phyloP scores from a whole-genome alignment of 2,797 vertebrate species.

The Phataginus tricuspis region DNA sequence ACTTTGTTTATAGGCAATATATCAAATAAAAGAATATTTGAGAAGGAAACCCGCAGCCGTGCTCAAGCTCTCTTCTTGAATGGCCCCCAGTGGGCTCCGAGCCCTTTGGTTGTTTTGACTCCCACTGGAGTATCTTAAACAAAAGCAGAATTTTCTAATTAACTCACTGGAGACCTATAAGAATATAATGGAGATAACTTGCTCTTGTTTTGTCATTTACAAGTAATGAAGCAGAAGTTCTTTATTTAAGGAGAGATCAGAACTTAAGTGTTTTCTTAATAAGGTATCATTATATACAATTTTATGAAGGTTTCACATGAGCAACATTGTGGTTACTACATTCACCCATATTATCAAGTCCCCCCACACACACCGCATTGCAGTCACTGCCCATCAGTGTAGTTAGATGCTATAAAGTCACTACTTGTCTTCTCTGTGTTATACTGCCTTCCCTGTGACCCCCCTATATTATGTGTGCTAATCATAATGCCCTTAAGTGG shows the following conservation, averaged over 20 bases:
- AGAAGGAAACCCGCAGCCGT: slow-evolving; percentile 17
- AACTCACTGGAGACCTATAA: slow-evolving; percentile 66
- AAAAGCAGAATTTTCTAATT: slow-evolving; percentile 75
- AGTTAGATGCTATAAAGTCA: no score
- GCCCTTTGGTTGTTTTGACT: slow-evolving; percentile 62
- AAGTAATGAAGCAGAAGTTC: slow-evolving; percentile 61
- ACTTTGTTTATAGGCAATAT: background rate
- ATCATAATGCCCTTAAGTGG: no score
- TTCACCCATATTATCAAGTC: no score
- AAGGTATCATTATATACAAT: no score
- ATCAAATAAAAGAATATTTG: slow-evolving; percentile 22
- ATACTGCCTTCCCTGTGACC: no score
- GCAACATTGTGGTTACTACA: no score
- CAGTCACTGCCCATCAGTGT: no score
- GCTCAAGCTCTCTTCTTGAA: slow-evolving; percentile 42
- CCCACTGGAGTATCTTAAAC: slow-evolving; percentile 58
- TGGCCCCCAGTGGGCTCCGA: slow-evolving; percentile 49
- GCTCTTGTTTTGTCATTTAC: slow-evolving; percentile 59
- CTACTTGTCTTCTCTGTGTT: no score
- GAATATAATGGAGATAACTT: slow-evolving; percentile 53
- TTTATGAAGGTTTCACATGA: no score
- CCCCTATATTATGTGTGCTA: no score
- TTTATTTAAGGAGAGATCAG: slow-evolving; percentile 17
- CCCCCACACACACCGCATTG: no score
- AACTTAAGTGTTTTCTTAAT: background rate